Evolutionary conservation across 2,888 invertebrate species (phyloP).

Genomic region (Penaeus monodon): DNA sequence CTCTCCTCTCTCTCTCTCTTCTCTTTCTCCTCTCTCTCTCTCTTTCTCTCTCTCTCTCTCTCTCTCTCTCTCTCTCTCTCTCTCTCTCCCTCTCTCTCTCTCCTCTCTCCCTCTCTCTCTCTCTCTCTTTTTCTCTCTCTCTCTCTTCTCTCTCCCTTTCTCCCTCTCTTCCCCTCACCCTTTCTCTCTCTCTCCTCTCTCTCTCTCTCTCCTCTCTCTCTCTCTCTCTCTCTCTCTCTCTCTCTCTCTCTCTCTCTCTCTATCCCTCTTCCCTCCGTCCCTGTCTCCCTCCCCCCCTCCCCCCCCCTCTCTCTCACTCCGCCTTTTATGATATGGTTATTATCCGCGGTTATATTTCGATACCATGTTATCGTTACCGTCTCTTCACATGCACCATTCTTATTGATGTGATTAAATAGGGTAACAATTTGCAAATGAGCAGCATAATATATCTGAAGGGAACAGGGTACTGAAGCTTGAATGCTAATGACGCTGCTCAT

Average conservation of each 20-base stretch:
- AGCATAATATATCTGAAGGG: too few relatives aligned
- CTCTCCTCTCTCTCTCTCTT: neutral
- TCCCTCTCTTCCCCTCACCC: neutral
- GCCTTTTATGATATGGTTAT: too few relatives aligned
- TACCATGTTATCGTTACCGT: too few relatives aligned
- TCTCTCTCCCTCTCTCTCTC: neutral
- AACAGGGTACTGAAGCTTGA: too few relatives aligned
- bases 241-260: neutral
- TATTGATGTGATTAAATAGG: too few relatives aligned
- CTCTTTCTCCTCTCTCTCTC: neutral
- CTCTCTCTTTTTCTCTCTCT: too few relatives aligned
- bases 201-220: neutral
- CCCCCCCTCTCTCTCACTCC: neutral
- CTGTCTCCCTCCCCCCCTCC: neutral
- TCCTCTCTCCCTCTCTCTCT: neutral
- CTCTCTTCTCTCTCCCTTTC: neutral
- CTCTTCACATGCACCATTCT: too few relatives aligned
- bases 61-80: constrained; percentile 1
- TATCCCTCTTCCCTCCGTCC: neutral
- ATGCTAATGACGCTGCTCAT: too few relatives aligned
- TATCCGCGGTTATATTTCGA: too few relatives aligned
- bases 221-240: neutral
- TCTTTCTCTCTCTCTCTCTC: neutral
- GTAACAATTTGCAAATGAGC: too few relatives aligned
- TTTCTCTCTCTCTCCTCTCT: neutral